Evolutionary conservation across 1,140 invertebrate species (phyloP).

Genomic region (Drosophila hydei): DNA sequence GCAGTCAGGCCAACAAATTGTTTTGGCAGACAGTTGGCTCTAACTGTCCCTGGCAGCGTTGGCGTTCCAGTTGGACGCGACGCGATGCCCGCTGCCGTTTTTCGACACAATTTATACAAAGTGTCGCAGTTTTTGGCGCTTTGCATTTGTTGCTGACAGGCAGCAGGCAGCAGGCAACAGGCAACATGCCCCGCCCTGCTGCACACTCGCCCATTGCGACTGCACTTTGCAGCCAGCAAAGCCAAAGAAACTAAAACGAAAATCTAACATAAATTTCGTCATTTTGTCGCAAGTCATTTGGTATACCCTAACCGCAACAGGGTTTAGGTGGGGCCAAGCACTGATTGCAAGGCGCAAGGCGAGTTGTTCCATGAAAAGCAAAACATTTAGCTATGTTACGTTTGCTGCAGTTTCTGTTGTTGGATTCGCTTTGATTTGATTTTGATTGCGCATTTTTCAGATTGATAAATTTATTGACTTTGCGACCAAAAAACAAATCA

Average conservation of each 20-base stretch:
- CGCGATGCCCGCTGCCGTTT: slow-evolving; percentile 64
- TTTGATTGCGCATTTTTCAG: slow-evolving; percentile 75
- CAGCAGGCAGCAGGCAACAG: slow-evolving; percentile 32
- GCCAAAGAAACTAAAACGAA: neutral
- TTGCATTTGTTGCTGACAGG: slow-evolving; percentile 80
- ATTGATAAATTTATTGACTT: slow-evolving; percentile 77
- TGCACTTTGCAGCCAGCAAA: slow-evolving; percentile 68
- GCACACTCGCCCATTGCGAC: slow-evolving; percentile 32
- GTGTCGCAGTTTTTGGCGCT: slow-evolving; percentile 80
- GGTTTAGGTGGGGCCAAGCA: slow-evolving; percentile 49
- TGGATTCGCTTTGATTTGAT: slow-evolving; percentile 67
- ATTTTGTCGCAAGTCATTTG: slow-evolving; percentile 77
- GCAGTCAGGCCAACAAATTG: slow-evolving; percentile 56
- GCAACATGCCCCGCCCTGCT: slow-evolving; percentile 28
- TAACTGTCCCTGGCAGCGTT: slow-evolving; percentile 46
- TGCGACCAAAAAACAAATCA: slow-evolving; percentile 61
- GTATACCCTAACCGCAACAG: slow-evolving; percentile 43
- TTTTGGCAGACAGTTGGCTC: slow-evolving; percentile 68
- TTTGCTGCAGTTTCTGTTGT: slow-evolving; percentile 28
- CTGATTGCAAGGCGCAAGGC: slow-evolving; percentile 70
- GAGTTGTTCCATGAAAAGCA: slow-evolving; percentile 70
- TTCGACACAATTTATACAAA: slow-evolving; percentile 81
- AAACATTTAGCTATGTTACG: slow-evolving; percentile 44
- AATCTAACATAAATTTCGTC: slow-evolving; percentile 77
- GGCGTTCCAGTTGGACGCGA: slow-evolving; percentile 32